A percentile compares a stretch with the other conserved stretches of the same genome.
Conservation (phyloP, 2,797 vertebrate genomes). For the Crocidura indochinensis region DNA sequence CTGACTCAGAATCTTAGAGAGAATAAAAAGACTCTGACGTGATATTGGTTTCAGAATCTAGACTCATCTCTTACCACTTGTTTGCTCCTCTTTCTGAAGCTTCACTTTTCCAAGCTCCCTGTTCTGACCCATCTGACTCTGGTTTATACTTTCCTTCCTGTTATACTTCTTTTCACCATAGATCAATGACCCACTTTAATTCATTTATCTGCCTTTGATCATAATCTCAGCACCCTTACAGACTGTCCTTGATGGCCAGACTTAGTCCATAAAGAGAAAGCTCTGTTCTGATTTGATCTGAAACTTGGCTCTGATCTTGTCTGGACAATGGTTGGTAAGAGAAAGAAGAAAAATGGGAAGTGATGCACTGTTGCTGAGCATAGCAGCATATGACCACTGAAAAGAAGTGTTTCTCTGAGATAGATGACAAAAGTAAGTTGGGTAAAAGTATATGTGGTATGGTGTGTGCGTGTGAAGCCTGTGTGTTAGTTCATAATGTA, state of each 20-base stretch:
- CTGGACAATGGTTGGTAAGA: neutral
- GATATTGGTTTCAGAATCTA: accelerated
- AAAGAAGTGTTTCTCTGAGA: neutral
- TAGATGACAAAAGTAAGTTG: neutral
- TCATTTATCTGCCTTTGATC: slow-evolving; percentile 5
- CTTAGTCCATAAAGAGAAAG: neutral
- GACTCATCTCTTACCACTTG: accelerated
- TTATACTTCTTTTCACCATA: neutral
- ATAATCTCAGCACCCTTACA: neutral
- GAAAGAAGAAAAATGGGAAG: neutral
- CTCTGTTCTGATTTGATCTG: neutral
- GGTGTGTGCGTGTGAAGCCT: neutral
- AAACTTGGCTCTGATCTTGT: neutral
- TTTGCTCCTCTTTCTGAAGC: neutral
- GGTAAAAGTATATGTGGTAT: neutral
- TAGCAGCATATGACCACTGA: neutral
- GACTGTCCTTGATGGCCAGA: neutral
- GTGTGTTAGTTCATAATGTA: neutral
- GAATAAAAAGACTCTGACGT: neutral
- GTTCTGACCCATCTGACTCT: neutral
- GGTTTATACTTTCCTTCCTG: neutral
- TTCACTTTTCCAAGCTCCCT: neutral
- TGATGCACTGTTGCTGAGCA: neutral
- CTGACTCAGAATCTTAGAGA: neutral
- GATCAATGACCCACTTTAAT: neutral